Evolutionary conservation across 2,888 invertebrate species (phyloP), one percentile per base, ranked within the genome.

Genomic region (Athrips mouffetella): DNA sequence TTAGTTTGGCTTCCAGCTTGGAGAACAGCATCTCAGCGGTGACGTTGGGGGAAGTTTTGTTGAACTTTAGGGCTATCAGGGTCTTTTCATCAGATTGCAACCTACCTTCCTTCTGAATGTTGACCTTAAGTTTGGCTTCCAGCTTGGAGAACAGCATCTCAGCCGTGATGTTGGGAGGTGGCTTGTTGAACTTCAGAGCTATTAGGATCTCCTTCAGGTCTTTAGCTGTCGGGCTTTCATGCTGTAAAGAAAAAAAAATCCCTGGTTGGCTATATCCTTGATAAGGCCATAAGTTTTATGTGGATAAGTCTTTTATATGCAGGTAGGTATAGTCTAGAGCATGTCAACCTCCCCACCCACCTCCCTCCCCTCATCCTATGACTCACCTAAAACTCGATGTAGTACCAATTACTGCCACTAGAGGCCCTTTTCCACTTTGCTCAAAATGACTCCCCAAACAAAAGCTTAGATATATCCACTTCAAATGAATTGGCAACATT

Each of bases 11-110:
- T 48, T 92, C 91, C 0, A 97, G 69, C 79, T 94, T 96, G 16
- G 92, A 89, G 73, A 98, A 97, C 7, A 98, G 80, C 62, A 92
- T 89, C 59, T 92, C 91, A 0, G 93, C 70, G 0, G 94, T 92
- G 45, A 98, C 94, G 70, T 95, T 94, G 0, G 93, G 91, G 0
- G 98, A 97, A 2, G 98, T 96, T 70, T 96, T 97, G 37, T 94
- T 94, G 70, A 98, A 92, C 47, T 94, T 92, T n/a, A 98, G 80
- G 1, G 93, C 90, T 58, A 94, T 91, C n/a, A 96, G 80, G 65
- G 97, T 92, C 20, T 91, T 90, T 72, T 94, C n/a, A n/a, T n/a
- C n/a, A n/a, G n/a, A n/a, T n/a, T 30, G 30, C 5, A 2, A 10
- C 42, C 50, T 62, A 88, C 89, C 87, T 73, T 86, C 90, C 63